These are phyloP conservation scores for Phaonia tiefii DNA, from an alignment of 2,888 invertebrate species.

Conservation along the genomic window DNA sequence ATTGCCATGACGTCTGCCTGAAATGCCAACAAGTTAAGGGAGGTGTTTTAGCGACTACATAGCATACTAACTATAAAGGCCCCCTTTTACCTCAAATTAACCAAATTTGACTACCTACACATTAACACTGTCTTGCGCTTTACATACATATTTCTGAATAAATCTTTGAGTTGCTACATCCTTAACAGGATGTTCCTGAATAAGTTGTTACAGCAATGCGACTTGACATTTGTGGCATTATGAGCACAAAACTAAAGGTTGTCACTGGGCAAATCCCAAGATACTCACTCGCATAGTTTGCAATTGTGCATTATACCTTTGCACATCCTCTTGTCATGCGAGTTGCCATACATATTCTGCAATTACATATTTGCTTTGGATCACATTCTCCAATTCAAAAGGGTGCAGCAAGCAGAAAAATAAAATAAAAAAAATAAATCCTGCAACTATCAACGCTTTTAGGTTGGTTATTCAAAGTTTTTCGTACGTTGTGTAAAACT, in stretches of 20 bases:
- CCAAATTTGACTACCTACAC: not conserved
- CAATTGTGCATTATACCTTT: conserved; percentile 27
- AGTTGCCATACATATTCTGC: conserved; percentile 7
- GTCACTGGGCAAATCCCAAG: conserved; percentile 31
- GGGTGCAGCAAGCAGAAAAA: too few species aligned
- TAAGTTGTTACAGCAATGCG: conserved; percentile 16
- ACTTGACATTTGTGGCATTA: conserved; percentile 62
- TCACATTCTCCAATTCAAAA: not conserved
- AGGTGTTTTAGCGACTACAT: too few species aligned
- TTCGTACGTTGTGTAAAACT: conserved; percentile 58
- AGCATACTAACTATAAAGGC: not conserved
- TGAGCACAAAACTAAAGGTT: conserved; percentile 67
- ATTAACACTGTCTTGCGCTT: not conserved
- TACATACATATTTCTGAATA: not conserved
- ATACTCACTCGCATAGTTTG: not conserved
- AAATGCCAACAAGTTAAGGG: too few species aligned
- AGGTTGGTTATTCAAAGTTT: conserved; percentile 65
- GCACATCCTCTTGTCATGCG: conserved; percentile 18
- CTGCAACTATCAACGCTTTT: conserved; percentile 62
- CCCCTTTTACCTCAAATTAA: too few species aligned
- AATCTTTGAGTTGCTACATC: conserved; percentile 70
- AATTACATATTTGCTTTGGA: not conserved
- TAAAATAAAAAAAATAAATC: conserved; percentile 41
- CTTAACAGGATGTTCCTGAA: conserved; percentile 70
- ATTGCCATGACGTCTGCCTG: too few species aligned